These are phyloP conservation scores for Muscidifurax raptorellus DNA, from an alignment of 1,140 invertebrate genomes.

Conservation along the genomic window DNA sequence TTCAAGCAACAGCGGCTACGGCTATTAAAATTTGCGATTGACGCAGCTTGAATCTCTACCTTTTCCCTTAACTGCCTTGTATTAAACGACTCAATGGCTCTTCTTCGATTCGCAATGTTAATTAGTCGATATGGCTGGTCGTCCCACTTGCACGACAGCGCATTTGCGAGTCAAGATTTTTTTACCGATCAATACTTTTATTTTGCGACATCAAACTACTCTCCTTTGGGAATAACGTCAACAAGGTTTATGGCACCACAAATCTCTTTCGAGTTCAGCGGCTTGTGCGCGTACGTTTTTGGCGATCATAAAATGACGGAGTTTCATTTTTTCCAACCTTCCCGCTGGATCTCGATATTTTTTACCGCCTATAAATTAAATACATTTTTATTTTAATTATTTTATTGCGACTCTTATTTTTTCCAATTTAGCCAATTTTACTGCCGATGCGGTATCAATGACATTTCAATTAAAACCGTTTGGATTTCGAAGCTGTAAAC, in stretches of 20 bases:
- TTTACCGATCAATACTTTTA: slow-evolving; percentile 43
- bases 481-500: neutral
- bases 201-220: slow-evolving; percentile 19
- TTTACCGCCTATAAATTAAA: slow-evolving; percentile 40
- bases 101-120: slow-evolving; percentile 38
- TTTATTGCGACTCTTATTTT: slow-evolving; percentile 4
- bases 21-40: slow-evolving; percentile 31
- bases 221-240: slow-evolving; percentile 27
- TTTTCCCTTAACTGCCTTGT: slow-evolving; percentile 7
- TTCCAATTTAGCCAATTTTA: neutral
- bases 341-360: slow-evolving; percentile 26
- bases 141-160: neutral
- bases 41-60: neutral
- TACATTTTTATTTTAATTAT: slow-evolving; percentile 28
- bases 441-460: neutral
- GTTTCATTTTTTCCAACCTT: slow-evolving; percentile 42
- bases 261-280: slow-evolving; percentile 35
- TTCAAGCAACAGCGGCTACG: neutral
- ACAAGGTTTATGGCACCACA: slow-evolving; percentile 35
- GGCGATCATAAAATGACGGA: slow-evolving; percentile 41
- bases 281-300: slow-evolving; percentile 20
- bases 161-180: neutral
- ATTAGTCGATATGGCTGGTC: slow-evolving; percentile 10
- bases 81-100: slow-evolving; percentile 16
- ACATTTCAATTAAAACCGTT: neutral